Percentiles rank a stretch among this genome's conserved stretches.
phyloP scores from a whole-genome alignment of 2,113 vertebrate genomes.

The Madoqua kirkii region DNA sequence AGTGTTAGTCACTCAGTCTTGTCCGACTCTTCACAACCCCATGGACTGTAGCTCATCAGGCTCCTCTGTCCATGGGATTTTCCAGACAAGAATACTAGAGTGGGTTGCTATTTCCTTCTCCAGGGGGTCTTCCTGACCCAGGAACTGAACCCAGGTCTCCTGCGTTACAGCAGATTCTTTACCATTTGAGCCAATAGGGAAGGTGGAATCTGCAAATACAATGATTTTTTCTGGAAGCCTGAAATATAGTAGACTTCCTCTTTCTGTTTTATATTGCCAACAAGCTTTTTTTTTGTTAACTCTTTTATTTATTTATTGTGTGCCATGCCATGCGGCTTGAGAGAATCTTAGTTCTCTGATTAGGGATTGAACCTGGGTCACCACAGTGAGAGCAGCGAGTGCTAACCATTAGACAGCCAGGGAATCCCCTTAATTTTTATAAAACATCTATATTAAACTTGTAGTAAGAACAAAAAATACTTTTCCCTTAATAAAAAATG shows the following conservation, averaged over 20 bases:
- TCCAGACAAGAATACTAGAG: neutral
- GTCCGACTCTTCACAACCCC: neutral
- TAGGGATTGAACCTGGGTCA: neutral
- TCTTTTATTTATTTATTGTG: neutral
- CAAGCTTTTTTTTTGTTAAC: neutral
- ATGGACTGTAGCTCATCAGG: neutral
- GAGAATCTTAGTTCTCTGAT: neutral
- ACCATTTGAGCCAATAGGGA: neutral
- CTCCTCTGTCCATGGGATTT: neutral
- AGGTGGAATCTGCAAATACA: neutral
- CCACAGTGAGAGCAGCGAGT: rapidly evolving
- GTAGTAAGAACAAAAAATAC: neutral
- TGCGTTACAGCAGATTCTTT: neutral
- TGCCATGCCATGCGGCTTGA: neutral
- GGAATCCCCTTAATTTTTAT: neutral
- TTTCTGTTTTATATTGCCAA: neutral
- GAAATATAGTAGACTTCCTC: neutral
- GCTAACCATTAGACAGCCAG: neutral
- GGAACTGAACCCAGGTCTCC: neutral
- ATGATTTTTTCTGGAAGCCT: neutral
- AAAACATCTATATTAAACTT: neutral
- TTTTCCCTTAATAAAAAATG: neutral
- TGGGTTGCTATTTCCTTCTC: neutral
- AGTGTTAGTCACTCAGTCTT: neutral
- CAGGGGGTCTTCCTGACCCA: neutral